Conservation (phyloP, 2,888 invertebrate genomes). For the Drosophila villosipedis region DNA sequence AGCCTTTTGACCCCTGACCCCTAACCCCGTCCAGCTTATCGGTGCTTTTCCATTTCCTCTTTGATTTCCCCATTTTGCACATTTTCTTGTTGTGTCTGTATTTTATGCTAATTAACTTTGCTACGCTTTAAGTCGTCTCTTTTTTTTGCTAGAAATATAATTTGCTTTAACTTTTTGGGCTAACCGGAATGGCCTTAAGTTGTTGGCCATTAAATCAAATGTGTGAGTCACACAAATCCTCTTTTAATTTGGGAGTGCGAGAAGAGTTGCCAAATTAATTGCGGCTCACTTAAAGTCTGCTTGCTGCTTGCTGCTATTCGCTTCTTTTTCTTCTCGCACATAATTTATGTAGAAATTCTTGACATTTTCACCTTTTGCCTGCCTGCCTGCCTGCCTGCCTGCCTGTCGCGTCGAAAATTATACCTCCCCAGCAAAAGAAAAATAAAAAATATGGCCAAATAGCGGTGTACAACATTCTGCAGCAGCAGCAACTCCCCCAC, state of each 20-base stretch:
- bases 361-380: slow-evolving; percentile 40
- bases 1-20: slow-evolving; percentile 31
- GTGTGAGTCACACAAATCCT: background rate
- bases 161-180: slow-evolving; percentile 17
- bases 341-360: slow-evolving; percentile 54
- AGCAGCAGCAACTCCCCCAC: background rate
- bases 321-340: slow-evolving; percentile 22
- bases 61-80: slow-evolving; percentile 9
- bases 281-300: slow-evolving; percentile 8
- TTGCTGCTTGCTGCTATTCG: background rate
- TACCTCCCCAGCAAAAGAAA: slow-evolving; percentile 56
- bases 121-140: slow-evolving; percentile 4
- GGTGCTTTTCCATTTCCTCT: slow-evolving; percentile 38
- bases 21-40: slow-evolving; percentile 5
- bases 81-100: slow-evolving; percentile 36
- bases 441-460: slow-evolving; percentile 58
- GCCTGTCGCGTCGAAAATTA: slow-evolving; percentile 84
- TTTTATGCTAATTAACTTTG: slow-evolving; percentile 76
- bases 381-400: slow-evolving; percentile 20
- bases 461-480: slow-evolving; percentile 51
- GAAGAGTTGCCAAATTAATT: slow-evolving; percentile 42
- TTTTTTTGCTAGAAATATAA: background rate
- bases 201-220: background rate
- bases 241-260: background rate
- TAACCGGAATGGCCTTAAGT: slow-evolving; percentile 29